These are phyloP conservation scores for Anser cygnoides DNA, from an alignment of 2,113 vertebrate species.

Conservation along the genomic window DNA sequence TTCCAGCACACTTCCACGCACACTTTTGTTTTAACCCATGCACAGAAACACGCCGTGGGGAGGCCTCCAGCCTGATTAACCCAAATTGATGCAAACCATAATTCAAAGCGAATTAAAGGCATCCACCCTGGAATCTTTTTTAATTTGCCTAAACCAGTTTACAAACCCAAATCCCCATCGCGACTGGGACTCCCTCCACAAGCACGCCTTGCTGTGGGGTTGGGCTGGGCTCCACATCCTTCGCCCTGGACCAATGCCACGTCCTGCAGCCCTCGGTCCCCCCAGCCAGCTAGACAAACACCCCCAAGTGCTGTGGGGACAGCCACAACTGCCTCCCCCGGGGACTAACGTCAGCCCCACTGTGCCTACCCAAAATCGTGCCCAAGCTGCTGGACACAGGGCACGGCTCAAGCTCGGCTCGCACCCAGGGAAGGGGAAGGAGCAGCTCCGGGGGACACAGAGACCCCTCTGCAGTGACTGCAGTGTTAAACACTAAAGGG, in stretches of 20 bases:
- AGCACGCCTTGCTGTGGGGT: background rate
- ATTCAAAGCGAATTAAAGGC: background rate
- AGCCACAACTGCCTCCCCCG: fast-evolving
- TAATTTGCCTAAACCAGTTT: background rate
- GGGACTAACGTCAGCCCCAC: fast-evolving
- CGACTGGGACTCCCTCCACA: background rate
- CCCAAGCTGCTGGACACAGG: background rate
- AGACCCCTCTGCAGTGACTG: background rate
- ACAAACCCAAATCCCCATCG: background rate
- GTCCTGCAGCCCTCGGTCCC: fast-evolving
- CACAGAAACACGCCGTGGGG: background rate
- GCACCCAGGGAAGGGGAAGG: background rate
- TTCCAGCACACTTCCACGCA: background rate
- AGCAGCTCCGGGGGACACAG: background rate
- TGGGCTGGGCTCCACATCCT: background rate
- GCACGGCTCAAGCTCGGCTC: fast-evolving
- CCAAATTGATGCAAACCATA: background rate
- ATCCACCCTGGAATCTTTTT: background rate
- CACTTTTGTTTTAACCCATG: background rate
- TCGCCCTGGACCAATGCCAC: background rate
- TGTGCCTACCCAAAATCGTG: too few relatives aligned
- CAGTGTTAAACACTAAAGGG: fast-evolving
- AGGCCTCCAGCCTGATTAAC: background rate
- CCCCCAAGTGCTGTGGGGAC: background rate
- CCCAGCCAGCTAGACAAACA: too few relatives aligned